Percentiles rank a stretch among this genome's conserved stretches.
Conservation (phyloP, 2,113 vertebrate genomes). For the Oophaga pumilio region DNA sequence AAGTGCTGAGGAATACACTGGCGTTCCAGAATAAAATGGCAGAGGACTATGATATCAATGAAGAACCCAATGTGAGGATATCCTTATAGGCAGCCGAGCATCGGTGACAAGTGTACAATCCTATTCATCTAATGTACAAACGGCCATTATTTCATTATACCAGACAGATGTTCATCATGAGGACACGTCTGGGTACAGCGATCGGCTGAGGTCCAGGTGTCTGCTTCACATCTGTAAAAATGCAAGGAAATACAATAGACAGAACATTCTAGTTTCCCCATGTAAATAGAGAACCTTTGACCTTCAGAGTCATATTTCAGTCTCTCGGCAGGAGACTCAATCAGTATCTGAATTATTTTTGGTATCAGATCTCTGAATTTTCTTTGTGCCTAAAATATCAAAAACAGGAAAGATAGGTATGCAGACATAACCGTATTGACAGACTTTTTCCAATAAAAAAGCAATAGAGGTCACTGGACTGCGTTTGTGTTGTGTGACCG, state of each 20-base stretch:
- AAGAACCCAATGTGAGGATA: too few relatives aligned
- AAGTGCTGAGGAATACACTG: too few relatives aligned
- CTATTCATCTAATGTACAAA: too few relatives aligned
- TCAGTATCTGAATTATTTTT: constrained; percentile 19
- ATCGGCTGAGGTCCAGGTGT: background rate
- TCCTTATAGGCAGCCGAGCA: too few relatives aligned
- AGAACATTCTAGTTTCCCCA: background rate
- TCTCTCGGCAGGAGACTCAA: constrained; percentile 9
- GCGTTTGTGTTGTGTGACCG: background rate
- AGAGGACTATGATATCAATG: too few relatives aligned
- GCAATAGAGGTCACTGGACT: background rate
- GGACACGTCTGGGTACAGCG: background rate
- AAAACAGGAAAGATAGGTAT: constrained; percentile 7
- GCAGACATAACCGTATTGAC: background rate
- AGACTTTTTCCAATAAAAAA: too few relatives aligned
- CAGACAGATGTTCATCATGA: background rate
- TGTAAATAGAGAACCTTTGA: constrained; percentile 11
- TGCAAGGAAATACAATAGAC: constrained; percentile 8
- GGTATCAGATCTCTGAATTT: background rate
- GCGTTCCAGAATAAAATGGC: too few relatives aligned
- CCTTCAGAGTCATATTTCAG: constrained; percentile 8
- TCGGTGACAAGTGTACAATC: too few relatives aligned
- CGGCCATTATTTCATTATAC: too few relatives aligned
- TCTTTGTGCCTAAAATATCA: constrained; percentile 4
- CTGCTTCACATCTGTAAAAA: background rate